Evolutionary conservation across 2,797 vertebrate species (phyloP).

Genomic region (Neopelma chrysocephalum): DNA sequence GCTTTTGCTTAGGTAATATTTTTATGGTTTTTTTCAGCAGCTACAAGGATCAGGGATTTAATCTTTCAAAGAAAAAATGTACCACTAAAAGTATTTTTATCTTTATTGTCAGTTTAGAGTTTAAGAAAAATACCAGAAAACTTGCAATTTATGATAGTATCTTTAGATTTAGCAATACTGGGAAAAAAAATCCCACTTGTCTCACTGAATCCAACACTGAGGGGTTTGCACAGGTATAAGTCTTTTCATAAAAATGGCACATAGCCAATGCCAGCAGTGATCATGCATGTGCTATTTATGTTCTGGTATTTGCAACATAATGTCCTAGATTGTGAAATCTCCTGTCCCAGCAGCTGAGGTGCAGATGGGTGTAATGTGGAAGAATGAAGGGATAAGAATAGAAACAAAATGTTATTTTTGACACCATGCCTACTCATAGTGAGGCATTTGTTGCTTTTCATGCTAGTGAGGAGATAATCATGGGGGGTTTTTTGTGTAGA

Average conservation of each 20-base stretch:
- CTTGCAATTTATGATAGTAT: neutral
- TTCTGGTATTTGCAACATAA: neutral
- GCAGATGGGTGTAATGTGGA: slow-evolving; percentile 16
- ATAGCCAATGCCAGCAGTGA: neutral
- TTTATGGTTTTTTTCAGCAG: neutral
- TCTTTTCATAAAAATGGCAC: neutral
- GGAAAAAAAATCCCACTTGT: neutral
- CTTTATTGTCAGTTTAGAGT: neutral
- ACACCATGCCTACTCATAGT: neutral
- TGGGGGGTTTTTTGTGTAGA: neutral
- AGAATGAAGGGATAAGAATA: slow-evolving; percentile 29
- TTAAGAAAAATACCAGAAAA: neutral
- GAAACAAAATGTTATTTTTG: slow-evolving; percentile 29
- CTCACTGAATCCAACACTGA: neutral
- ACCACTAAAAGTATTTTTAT: neutral
- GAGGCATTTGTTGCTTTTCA: slow-evolving; percentile 10
- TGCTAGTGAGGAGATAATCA: neutral
- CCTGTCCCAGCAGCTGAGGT: slow-evolving; percentile 20
- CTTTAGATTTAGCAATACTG: neutral
- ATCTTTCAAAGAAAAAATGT: neutral
- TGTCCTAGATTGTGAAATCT: neutral
- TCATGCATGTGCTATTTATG: neutral
- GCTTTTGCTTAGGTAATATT: neutral
- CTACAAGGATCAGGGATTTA: neutral
- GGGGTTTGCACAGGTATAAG: neutral